Evolutionary conservation across 2,888 invertebrate species (phyloP), one percentile per base, ranked within the genome.

Genomic region (Leptopilina myrica): DNA sequence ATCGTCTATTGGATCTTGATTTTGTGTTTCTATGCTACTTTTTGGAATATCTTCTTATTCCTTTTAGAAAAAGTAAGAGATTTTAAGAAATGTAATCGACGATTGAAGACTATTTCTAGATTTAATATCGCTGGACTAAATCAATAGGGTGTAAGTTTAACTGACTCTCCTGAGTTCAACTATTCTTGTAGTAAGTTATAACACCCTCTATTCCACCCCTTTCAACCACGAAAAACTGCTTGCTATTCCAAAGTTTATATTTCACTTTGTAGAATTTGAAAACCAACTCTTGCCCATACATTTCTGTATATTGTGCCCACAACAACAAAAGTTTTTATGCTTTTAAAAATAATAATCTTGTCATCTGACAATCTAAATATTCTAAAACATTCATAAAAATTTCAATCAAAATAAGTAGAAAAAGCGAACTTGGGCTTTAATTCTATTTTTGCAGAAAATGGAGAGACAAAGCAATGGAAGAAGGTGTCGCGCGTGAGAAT

Each of bases 91-190:
- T 33, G 33, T 33, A 33, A 4, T 3, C 33, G 3, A 33, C 3
- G 33, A 33, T 33, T 33, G 33, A 33, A 33, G 33, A 33, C 33
- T 33, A 33, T 3, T 33, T 33, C 33, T 33, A 33, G 33, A 33
- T 33, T 33, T 89, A 87, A 89, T 88, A 89, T 87, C 85, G 85
- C 84, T 8, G 80, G 83, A 89, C 88, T 33, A 33, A 89, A 90
- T 90, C 90, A 88, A 90, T 90, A 89, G 86, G 83, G 84, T 86
- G 85, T 86, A 85, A 85, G 86, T 85, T 86, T 83, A 86, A 85
- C 85, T 86, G 81, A 43, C 43, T 83, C 86, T 5, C 5, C 2
- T 53, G 5, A 53, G 20, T 49, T 12, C 84, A 85, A 86, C 84
- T 85, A 85, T 79, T 78, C 75, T 79, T 81, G 79, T 81, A 80